Evolutionary conservation across 2,797 vertebrate genomes (phyloP), one percentile per base, ranked within the genome.

Genomic region (Muscicapa comitata): DNA sequence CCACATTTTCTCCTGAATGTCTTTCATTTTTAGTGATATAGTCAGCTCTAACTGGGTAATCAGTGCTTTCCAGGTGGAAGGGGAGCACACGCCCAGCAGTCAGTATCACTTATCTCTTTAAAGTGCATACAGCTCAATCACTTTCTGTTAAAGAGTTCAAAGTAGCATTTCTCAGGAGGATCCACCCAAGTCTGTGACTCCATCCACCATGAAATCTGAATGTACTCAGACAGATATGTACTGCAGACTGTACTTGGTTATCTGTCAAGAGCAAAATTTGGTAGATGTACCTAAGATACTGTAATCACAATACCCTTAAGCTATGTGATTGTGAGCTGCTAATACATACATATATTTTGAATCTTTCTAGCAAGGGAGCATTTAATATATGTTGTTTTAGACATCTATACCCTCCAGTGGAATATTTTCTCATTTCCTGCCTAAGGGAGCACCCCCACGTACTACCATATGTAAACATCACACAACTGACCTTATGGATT

Each of bases 191-290:
- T 38, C 29, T 65, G 33, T 50, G n/a, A 29, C 17, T 47, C 51
- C 42, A 47, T 58, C 19, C 77, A 47, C 50, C 13, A 42, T 5
- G 68, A 68, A 90, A 82, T 54, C 28, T 51, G 37, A 63, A 45
- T 0, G 0, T 9, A 25, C 16, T 40, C 17, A 47, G 18, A 8
- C n/a, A 57, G 18, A 6, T 37, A 10, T 29, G 6, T n/a, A 10
- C 14, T 50, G 16, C 16, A 8, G 59, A 26, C 33, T n/a, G 23
- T 40, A 9, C 33, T 59, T 6, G 1, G 19, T 55, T 82, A 42
- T 76, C 67, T 50, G 29, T 26, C 18, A 73, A 66, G 43, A 79
- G 26, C 0, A 4, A 38, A 45, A 18, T 59, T 66, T 0, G 0
- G 10, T 47, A 47, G 20, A 23, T 38, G 7, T 54, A 35, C 7